These are phyloP conservation scores for Rana temporaria DNA, from an alignment of 2,113 vertebrate species.

Conservation along the genomic window DNA sequence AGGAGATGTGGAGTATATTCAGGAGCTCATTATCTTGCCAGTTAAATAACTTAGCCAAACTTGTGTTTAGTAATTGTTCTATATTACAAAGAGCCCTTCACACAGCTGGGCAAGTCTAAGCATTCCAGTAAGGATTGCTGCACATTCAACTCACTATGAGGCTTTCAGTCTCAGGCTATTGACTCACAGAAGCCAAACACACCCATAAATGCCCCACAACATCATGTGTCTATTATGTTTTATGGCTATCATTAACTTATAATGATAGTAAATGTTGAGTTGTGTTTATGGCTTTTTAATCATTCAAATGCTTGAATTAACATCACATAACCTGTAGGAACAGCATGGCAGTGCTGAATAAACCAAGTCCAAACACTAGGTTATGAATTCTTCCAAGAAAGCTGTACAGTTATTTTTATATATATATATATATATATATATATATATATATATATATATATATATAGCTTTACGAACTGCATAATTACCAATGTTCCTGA, in stretches of 20 bases:
- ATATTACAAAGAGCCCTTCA: slow-evolving; percentile 8
- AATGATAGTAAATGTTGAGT: background rate
- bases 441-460: no score
- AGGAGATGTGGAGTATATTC: no score
- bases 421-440: no score
- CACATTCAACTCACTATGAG: background rate
- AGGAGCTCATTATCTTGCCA: slow-evolving; percentile 1
- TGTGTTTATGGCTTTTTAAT: slow-evolving; percentile 25
- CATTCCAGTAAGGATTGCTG: background rate
- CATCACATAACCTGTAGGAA: background rate
- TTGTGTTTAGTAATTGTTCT: slow-evolving; percentile 8
- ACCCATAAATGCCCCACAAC: slow-evolving; percentile 34
- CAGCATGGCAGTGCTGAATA: background rate
- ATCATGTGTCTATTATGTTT: slow-evolving; percentile 22
- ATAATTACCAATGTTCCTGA: background rate
- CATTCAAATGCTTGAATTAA: background rate
- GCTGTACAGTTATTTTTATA: no score
- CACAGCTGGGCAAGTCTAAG: background rate
- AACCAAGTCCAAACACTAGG: background rate
- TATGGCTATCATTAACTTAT: slow-evolving; percentile 14
- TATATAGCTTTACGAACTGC: no score
- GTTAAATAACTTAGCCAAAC: background rate
- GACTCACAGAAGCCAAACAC: slow-evolving; percentile 1
- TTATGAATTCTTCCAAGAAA: background rate
- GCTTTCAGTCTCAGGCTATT: background rate